These are phyloP conservation scores for Phrynocephalus vlangalii DNA, from an alignment of 2,797 vertebrate species.

Conservation along the genomic window DNA sequence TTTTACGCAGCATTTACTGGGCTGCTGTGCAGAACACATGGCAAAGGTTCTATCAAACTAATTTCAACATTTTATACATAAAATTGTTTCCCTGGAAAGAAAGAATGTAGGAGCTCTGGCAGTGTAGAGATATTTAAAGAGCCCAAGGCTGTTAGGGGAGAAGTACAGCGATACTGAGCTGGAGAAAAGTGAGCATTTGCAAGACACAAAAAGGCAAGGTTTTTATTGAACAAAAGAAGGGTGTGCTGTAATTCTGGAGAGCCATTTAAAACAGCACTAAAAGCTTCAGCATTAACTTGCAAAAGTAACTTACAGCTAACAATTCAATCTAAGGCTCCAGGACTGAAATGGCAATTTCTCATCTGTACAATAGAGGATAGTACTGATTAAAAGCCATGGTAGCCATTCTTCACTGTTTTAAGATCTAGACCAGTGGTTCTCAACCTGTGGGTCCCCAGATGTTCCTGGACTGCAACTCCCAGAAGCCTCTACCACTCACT, in stretches of 20 bases:
- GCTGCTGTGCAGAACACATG: constrained; percentile 67
- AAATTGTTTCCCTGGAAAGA: constrained; percentile 76
- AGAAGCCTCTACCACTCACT: too few relatives aligned
- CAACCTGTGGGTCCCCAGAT: too few relatives aligned
- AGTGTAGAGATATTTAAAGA: constrained; percentile 78
- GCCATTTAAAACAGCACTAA: constrained; percentile 65
- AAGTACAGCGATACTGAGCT: constrained; percentile 71
- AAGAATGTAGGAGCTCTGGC: constrained; percentile 75
- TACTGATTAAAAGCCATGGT: neutral
- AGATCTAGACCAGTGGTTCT: too few relatives aligned
- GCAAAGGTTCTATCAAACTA: constrained; percentile 67
- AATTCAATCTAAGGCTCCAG: constrained; percentile 61
- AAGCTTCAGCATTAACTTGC: constrained; percentile 71
- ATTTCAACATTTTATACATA: constrained; percentile 69
- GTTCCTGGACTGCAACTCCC: too few relatives aligned
- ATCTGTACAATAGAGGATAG: neutral
- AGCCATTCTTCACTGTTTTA: neutral
- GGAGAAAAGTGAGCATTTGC: constrained; percentile 71
- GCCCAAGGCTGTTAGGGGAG: constrained; percentile 69
- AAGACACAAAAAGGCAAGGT: constrained; percentile 55
- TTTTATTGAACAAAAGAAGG: constrained; percentile 68
- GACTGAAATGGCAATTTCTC: constrained; percentile 57
- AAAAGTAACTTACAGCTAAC: constrained; percentile 61
- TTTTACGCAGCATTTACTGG: constrained; percentile 73
- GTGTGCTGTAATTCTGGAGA: constrained; percentile 52